These are phyloP conservation scores for Caloenas nicobarica DNA, from an alignment of 2,113 vertebrate genomes.

Conservation along the genomic window DNA sequence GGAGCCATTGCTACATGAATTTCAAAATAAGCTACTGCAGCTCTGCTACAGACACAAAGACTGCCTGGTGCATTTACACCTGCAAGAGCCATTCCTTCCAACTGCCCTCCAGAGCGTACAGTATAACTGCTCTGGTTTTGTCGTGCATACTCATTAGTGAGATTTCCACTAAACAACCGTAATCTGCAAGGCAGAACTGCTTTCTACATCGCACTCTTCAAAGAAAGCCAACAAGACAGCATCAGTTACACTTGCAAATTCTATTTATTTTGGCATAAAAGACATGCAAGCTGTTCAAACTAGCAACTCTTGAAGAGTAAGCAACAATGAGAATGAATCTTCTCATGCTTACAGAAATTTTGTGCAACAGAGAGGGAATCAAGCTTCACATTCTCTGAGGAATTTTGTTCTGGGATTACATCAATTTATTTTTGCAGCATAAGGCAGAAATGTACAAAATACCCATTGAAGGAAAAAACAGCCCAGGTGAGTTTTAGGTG, in stretches of 20 bases:
- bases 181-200: neutral
- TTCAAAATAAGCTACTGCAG: neutral
- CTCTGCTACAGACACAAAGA: neutral
- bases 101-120: neutral
- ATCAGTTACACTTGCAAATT: neutral
- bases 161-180: neutral
- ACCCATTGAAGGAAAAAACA: neutral
- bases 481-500: neutral
- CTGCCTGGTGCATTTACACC: neutral
- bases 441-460: neutral
- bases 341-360: neutral
- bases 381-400: neutral
- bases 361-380: neutral
- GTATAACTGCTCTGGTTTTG: neutral
- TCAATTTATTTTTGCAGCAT: neutral
- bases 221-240: neutral
- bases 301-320: neutral
- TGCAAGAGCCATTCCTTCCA: neutral
- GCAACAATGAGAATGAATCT: neutral
- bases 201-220: neutral
- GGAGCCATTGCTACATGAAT: fast-evolving
- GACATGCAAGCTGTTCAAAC: neutral
- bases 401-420: neutral
- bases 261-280: neutral
- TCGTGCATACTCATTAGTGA: neutral